Evolutionary conservation across 2,888 invertebrate genomes (phyloP), one percentile per base, ranked within the genome.

Genomic region (Melitaea athalia): DNA sequence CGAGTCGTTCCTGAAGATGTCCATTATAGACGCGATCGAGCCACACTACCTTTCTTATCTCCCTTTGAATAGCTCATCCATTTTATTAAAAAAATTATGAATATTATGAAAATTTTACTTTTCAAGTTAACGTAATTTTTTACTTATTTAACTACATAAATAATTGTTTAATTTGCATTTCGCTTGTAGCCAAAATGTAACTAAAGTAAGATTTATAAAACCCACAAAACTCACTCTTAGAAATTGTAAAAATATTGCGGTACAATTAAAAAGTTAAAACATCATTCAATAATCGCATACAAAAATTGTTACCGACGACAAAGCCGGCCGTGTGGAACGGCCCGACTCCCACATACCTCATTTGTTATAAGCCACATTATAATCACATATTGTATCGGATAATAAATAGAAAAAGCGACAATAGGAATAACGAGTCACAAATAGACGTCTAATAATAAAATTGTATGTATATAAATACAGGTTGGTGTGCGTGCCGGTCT

Each of bases 361-460:
- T 88, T 88, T 86, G 85, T 87, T 88, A 89, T 86, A 85, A 85
- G 85, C 84, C 83, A 87, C 89, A 88, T 88, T 87, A 91, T 92
- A 92, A 92, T 90, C 88, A 92, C 86, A 91, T 85, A 89, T 88
- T 90, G 88, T 90, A 85, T 81, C 79, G 81, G 86, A 81, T 89
- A 92, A 89, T 91, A 91, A 91, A 91, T 90, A 89, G 88, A 89
- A 91, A 91, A 89, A 88, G 89, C 89, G 89, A 92, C 92, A 92
- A 92, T 91, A 87, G 90, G 80, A 88, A 86, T 91, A 89, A 89
- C 88, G 83, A 91, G 85, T 85, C 86, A 88, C 86, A 90, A 90
- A 91, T 88, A 88, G 83, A 83, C 84, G 85, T 85, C 89, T 90
- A 91, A 92, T 92, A 91, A 91, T 91, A 87, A 89, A 92, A 91